Evolutionary conservation across 2,888 invertebrate species (phyloP).

Genomic region (Ephialtes manifestator): DNA sequence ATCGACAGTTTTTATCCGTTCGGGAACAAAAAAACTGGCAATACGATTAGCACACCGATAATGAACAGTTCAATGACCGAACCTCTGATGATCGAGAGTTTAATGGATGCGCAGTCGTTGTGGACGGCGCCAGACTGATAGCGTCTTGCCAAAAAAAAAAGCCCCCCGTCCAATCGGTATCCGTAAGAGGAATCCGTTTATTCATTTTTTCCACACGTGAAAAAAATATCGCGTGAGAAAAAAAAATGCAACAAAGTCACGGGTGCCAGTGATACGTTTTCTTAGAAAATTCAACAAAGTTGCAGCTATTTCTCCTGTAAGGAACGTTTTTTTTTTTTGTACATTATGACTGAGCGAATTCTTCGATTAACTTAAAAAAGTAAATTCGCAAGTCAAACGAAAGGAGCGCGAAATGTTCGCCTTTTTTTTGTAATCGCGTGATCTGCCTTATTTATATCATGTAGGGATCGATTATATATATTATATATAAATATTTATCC

Average conservation of each 20-base stretch:
- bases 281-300: conserved; percentile 50
- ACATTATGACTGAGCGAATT: conserved; percentile 42
- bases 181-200: conserved; percentile 30
- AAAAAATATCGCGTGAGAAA: neutral
- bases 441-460: conserved; percentile 63
- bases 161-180: conserved; percentile 34
- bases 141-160: neutral
- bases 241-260: conserved; percentile 4
- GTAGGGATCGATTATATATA: conserved; percentile 36
- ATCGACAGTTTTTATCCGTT: conserved; percentile 85
- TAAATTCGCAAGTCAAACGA: conserved; percentile 9
- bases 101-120: conserved; percentile 90
- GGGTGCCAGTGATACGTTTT: conserved; percentile 61
- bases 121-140: conserved; percentile 90
- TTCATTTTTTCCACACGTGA: conserved; percentile 8
- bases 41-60: conserved; percentile 82
- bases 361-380: conserved; percentile 11
- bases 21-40: conserved; percentile 81
- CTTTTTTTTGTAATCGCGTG: conserved; percentile 22
- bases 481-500: conserved; percentile 23
- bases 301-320: conserved; percentile 62
- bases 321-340: conserved; percentile 55
- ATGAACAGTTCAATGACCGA: conserved; percentile 87
- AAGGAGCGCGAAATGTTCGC: conserved; percentile 39
- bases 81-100: conserved; percentile 88